Conservation (phyloP, 1,140 invertebrate species). For the Pararge aegeria region DNA sequence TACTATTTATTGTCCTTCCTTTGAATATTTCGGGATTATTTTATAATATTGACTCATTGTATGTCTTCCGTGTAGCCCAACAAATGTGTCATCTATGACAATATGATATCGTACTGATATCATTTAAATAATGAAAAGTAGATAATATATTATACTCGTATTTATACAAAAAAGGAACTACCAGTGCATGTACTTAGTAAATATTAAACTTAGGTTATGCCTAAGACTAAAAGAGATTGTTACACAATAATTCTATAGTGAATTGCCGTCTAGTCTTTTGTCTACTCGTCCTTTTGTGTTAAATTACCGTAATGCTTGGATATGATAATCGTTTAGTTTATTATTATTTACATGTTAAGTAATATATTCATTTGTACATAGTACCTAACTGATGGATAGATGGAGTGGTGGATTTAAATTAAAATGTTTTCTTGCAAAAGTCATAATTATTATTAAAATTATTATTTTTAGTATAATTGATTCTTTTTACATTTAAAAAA, state of each 20-base stretch:
- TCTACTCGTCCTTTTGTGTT: neutral
- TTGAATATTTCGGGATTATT: no score
- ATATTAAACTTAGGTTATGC: slow-evolving; percentile 31
- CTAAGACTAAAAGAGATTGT: slow-evolving; percentile 20
- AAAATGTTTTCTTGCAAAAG: no score
- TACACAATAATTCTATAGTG: neutral
- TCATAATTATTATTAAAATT: no score
- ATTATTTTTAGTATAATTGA: no score
- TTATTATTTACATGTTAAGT: neutral
- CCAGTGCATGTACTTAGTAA: slow-evolving; percentile 60
- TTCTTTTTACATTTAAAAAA: no score
- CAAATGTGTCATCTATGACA: slow-evolving; percentile 25
- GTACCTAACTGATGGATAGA: neutral
- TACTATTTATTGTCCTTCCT: no score
- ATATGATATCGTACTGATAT: slow-evolving; percentile 31
- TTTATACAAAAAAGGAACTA: slow-evolving; percentile 75
- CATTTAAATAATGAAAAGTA: slow-evolving; percentile 50
- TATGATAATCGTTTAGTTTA: neutral
- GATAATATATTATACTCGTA: slow-evolving; percentile 10
- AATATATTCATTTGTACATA: slow-evolving; percentile 1
- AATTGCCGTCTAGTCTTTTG: neutral
- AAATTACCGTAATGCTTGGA: neutral
- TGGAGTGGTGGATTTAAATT: neutral
- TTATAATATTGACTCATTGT: neutral
- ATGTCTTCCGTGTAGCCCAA: slow-evolving; percentile 9